Percentiles rank a stretch among this genome's conserved stretches.
Evolutionary conservation across 2,888 invertebrate species (phyloP).

Genomic region (Flexamia atlantica): DNA sequence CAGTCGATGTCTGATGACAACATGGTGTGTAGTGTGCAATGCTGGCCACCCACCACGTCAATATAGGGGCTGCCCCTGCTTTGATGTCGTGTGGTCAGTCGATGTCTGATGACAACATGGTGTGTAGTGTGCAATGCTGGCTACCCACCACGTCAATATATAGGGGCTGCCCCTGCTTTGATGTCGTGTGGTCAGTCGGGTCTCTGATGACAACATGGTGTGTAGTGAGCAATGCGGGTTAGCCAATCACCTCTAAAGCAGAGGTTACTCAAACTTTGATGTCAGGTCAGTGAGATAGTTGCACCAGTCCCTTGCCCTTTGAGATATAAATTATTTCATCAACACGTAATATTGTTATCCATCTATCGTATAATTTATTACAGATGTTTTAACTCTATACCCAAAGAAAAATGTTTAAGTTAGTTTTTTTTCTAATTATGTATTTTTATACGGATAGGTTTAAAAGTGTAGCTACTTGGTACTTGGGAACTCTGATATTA

Average conservation of each 20-base stretch:
- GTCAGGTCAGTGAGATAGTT: not conserved
- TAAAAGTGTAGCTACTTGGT: too few species aligned
- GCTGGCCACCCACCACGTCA: not conserved
- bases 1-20: not conserved
- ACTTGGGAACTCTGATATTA: too few species aligned
- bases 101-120: not conserved
- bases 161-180: not conserved
- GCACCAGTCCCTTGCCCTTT: not conserved
- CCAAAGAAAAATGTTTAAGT: too few species aligned
- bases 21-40: not conserved
- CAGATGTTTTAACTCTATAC: too few species aligned
- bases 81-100: not conserved
- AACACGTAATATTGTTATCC: too few species aligned
- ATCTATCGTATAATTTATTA: too few species aligned
- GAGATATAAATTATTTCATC: too few species aligned
- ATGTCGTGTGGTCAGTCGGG: not conserved
- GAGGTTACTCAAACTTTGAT: not conserved
- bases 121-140: not conserved
- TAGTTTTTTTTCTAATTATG: too few species aligned
- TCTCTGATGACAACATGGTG: not conserved
- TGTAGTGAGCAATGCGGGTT: not conserved
- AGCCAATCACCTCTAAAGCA: not conserved
- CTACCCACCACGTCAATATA: not conserved
- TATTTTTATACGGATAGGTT: too few species aligned
- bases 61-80: not conserved